These are phyloP conservation scores for Melospiza georgiana DNA, from an alignment of 2,113 vertebrate species.

Conservation along the genomic window DNA sequence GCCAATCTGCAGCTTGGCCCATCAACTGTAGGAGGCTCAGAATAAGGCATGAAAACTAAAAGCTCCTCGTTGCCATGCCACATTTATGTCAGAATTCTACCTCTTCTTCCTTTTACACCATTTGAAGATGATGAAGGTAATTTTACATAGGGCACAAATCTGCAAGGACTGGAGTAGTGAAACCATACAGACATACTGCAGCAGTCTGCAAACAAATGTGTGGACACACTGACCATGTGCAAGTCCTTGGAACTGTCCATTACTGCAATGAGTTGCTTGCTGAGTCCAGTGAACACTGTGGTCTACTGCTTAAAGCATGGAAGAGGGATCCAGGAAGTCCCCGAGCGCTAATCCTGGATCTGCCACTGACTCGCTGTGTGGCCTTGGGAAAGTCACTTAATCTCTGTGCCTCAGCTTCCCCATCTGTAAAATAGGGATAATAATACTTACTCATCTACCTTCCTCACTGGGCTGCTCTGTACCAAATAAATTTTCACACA, in stretches of 20 bases:
- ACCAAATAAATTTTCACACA: not conserved
- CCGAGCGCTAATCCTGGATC: conserved; percentile 9
- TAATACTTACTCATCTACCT: conserved; percentile 38
- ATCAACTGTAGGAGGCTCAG: not conserved
- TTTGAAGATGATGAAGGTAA: not conserved
- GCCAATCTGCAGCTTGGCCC: not conserved
- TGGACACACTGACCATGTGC: conserved; percentile 54
- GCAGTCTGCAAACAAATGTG: conserved; percentile 17
- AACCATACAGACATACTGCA: not conserved
- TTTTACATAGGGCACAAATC: not conserved
- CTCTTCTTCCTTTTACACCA: not conserved
- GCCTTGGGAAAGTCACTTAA: conserved; percentile 61
- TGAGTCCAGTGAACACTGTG: conserved; percentile 40
- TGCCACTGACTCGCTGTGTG: conserved; percentile 44
- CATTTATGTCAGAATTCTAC: not conserved
- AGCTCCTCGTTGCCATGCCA: not conserved
- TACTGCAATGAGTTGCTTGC: conserved; percentile 49
- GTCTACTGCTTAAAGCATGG: conserved; percentile 48
- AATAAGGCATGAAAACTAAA: not conserved
- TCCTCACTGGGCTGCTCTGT: not conserved
- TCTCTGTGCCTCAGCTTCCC: conserved; percentile 57
- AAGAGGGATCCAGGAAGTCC: conserved; percentile 27
- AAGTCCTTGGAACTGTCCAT: conserved; percentile 58
- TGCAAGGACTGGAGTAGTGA: not conserved
- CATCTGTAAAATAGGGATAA: conserved; percentile 64